A percentile compares a stretch with the other conserved stretches of the same genome.
Evolutionary conservation across 2,888 invertebrate species (phyloP).

Genomic region (Alloscopus bannaensis): DNA sequence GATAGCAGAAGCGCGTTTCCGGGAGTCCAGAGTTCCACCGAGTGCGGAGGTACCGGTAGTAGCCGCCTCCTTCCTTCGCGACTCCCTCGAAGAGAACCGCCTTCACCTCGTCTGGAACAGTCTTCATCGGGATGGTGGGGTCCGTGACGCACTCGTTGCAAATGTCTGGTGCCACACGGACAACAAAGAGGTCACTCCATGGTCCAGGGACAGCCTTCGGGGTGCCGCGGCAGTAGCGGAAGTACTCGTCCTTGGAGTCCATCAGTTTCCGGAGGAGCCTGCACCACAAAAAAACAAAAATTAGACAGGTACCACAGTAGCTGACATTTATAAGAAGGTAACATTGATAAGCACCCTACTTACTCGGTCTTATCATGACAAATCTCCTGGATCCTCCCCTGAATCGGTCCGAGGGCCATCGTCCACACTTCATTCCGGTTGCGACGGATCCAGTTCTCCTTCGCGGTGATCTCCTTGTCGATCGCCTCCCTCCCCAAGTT

Average conservation of each 20-base stretch:
- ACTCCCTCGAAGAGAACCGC: constrained; percentile 66
- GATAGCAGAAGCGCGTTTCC: constrained; percentile 67
- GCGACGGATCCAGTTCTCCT: constrained; percentile 67
- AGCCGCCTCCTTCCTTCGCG: constrained; percentile 69
- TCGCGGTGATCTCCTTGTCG: constrained; percentile 58
- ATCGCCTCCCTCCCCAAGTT: constrained; percentile 50
- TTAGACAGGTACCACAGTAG: too few species aligned
- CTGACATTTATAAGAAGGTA: neutral
- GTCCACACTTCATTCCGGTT: constrained; percentile 67
- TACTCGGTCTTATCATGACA: constrained; percentile 69
- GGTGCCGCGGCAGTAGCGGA: constrained; percentile 65
- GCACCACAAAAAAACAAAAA: neutral
- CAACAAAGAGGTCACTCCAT: constrained; percentile 54
- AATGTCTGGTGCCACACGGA: constrained; percentile 61
- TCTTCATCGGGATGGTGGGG: constrained; percentile 68
- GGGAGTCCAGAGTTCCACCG: constrained; percentile 67
- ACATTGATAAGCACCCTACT: constrained; percentile 14
- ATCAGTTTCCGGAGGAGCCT: constrained; percentile 69
- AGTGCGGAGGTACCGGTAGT: constrained; percentile 63
- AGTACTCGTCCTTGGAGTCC: constrained; percentile 72
- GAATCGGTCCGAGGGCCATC: constrained; percentile 68
- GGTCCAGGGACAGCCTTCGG: constrained; percentile 30
- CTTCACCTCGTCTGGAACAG: constrained; percentile 65
- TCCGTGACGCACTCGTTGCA: constrained; percentile 70
- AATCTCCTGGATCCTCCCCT: constrained; percentile 67